A percentile compares a stretch with the other conserved stretches of the same genome.
Evolutionary conservation across 2,113 vertebrate genomes (phyloP).

Genomic region (Fukomys damarensis): DNA sequence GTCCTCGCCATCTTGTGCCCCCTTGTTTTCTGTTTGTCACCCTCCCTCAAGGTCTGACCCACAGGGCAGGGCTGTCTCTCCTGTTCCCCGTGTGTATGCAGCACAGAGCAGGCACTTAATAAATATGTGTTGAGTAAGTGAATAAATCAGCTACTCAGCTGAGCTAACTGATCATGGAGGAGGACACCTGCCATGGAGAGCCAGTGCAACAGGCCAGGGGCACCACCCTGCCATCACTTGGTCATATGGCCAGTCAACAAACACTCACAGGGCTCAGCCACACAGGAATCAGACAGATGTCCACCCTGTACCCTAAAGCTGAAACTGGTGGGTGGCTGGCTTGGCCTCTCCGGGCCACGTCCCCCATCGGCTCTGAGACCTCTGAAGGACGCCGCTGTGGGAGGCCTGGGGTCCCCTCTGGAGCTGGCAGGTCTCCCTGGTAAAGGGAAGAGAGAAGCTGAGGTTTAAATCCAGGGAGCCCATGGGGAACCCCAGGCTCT

Average conservation of each 20-base stretch:
- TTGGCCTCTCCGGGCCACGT: too few relatives aligned
- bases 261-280: background rate
- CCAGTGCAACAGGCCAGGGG: background rate
- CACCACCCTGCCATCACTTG: background rate
- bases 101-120: background rate
- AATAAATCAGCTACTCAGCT: background rate
- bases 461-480: background rate
- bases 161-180: background rate
- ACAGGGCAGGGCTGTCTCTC: background rate
- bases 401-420: accelerated
- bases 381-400: background rate
- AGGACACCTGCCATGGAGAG: background rate
- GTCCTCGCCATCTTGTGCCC: accelerated
- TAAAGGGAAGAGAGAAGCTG: background rate
- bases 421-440: background rate
- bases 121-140: background rate
- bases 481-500: background rate
- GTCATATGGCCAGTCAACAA: background rate
- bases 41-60: background rate
- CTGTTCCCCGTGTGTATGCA: too few relatives aligned
- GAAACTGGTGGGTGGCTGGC: background rate
- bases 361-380: background rate
- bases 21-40: background rate
- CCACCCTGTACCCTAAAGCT: background rate
- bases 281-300: background rate